Base-by-base conservation (phyloP, 1,140 invertebrate genomes). In the Eurosta solidaginis region DNA sequence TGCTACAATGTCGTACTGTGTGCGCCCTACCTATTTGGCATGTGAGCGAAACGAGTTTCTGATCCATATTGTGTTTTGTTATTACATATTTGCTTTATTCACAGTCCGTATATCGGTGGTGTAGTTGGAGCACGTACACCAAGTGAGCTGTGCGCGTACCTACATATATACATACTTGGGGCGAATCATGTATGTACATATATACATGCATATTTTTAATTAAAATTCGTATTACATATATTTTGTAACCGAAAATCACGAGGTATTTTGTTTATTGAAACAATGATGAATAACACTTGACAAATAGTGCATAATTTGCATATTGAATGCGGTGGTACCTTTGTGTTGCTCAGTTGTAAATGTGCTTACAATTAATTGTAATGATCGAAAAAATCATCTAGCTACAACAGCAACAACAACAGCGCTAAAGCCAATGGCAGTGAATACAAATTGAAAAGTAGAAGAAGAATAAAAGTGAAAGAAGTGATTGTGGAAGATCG, bases 291-390 rank as follows among this genome's bases (percentile, higher is more conserved):
- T n/a, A n/a, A n/a, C n/a, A n/a, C n/a, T n/a, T 68, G 59, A 2
- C 17, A 68, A 68, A 20, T 42, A 5, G 59, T 68, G 17, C 17
- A 40, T 40, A 68, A 68, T 40, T 40, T 40, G 22, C 33, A 68
- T 36, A 17, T 9, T 7, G 3, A 40, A 20, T 33, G 59, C 59
- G 59, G 33, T 68, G 59, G n/a, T n/a, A n/a, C n/a, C n/a, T n/a
- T 33, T 68, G 36, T 68, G 59, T 68, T 68, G 59, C n/a, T 27
- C 6, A 27, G 17, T 25, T 36, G 54, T 14, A 17, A 59, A 68
- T 68, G 59, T 68, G 59, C 5, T 68, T 40, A 68, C 20, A 27
- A 68, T 40, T 68, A 68, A 68, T 68, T 68, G 40, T 40, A 68
- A 68, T 40, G 20, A 68, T 68, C 40, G 33, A 68, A 17, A 68